Conservation (phyloP, 2,113 vertebrate genomes). For the Cettia cetti region DNA sequence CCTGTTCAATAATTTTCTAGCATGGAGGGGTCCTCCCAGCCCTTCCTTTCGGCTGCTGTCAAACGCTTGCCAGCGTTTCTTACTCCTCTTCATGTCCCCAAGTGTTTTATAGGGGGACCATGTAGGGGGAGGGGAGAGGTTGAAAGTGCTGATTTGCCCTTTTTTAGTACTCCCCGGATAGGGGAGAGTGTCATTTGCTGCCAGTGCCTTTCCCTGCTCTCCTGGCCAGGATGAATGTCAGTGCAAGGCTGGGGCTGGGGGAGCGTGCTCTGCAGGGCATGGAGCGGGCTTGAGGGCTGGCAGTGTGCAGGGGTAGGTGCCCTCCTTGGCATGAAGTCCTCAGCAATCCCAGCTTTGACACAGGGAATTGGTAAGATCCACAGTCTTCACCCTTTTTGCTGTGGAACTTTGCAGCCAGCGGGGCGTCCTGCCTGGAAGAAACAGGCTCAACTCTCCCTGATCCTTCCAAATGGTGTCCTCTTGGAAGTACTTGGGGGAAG, state of each 20-base stretch:
- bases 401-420: rapidly evolving
- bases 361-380: rapidly evolving
- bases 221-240: neutral
- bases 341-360: neutral
- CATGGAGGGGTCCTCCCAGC: neutral
- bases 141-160: neutral
- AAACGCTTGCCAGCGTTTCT: neutral
- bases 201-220: neutral
- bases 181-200: neutral
- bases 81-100: neutral
- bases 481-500: neutral
- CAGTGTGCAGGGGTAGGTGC: rapidly evolving
- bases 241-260: neutral
- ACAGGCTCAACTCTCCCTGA: neutral
- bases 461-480: neutral
- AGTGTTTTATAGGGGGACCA: neutral
- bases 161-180: neutral
- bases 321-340: neutral
- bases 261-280: neutral
- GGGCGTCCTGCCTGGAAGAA: neutral
- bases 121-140: neutral
- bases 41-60: neutral
- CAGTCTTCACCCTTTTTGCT: neutral
- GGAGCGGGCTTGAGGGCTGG: neutral
- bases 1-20: constrained; percentile 42